Percentiles rank a stretch among this genome's conserved stretches.
phyloP scores from a whole-genome alignment of 2,888 invertebrate genomes.

The Pristionchus fissidentatus region DNA sequence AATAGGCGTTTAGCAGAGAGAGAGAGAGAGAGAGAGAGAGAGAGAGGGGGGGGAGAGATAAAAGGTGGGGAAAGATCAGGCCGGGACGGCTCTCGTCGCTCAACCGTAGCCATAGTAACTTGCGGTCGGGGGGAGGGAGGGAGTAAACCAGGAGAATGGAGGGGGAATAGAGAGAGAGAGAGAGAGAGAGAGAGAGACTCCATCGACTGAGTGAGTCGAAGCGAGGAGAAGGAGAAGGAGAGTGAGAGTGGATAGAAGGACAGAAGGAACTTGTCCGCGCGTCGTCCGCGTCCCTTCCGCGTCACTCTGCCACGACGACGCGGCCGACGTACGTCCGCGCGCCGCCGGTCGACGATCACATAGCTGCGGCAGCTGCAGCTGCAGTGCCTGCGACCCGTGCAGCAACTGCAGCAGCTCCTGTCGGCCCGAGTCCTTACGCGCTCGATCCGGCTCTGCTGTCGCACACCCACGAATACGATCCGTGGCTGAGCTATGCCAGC shows the following conservation, averaged over 20 bases:
- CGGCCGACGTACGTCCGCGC: conserved; percentile 29
- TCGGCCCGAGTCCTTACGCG: neutral
- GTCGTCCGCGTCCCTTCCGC: neutral
- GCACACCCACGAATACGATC: neutral
- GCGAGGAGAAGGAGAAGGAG: neutral
- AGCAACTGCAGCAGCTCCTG: neutral
- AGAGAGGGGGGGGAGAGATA: too few species aligned
- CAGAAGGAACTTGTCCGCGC: neutral
- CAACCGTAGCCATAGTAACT: conserved; percentile 30
- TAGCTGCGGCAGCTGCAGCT: too few species aligned
- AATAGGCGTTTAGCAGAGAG: too few species aligned
- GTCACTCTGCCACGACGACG: conserved; percentile 9
- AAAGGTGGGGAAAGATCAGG: neutral
- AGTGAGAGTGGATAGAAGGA: neutral
- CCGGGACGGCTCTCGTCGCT: neutral
- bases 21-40: too few species aligned
- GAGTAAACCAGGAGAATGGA: neutral
- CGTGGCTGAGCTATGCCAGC: conserved; percentile 8
- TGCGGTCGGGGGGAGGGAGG: neutral
- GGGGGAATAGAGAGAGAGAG: neutral
- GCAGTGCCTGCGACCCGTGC: neutral
- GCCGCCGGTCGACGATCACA: conserved; percentile 39
- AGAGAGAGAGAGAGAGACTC: neutral
- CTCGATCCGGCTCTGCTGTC: conserved; percentile 17
- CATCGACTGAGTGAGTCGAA: neutral